phyloP scores from a whole-genome alignment of 2,797 vertebrate genomes.

The Zonotrichia albicollis region DNA sequence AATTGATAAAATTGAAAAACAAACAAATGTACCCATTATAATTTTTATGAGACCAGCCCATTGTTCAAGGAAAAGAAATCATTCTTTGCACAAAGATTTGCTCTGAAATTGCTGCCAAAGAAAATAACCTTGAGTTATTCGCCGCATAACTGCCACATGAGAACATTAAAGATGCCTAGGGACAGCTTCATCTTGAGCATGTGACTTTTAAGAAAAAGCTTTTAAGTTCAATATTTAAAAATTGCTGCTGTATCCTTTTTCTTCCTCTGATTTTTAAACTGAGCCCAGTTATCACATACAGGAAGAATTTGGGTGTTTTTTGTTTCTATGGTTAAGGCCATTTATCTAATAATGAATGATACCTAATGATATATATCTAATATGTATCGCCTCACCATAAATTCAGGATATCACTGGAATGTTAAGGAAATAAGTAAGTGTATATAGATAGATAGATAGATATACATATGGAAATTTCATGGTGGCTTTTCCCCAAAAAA shows the following conservation, averaged over 20 bases:
- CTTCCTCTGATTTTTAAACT: constrained; percentile 6
- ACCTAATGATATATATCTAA: no score
- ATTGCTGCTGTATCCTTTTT: not conserved
- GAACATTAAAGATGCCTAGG: constrained; percentile 10
- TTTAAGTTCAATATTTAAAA: constrained; percentile 49
- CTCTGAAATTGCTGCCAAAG: constrained; percentile 53
- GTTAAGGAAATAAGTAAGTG: not conserved
- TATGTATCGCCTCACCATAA: not conserved
- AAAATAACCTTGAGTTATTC: constrained; percentile 62
- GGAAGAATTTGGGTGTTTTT: not conserved
- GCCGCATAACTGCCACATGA: constrained; percentile 45
- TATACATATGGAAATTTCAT: not conserved
- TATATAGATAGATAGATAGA: not conserved
- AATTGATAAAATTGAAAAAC: not conserved
- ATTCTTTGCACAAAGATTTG: constrained; percentile 44
- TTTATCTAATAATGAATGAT: not conserved
- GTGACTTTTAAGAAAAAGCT: constrained; percentile 43
- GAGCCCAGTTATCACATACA: not conserved
- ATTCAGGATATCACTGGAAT: not conserved
- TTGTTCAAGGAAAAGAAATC: constrained; percentile 62
- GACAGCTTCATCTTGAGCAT: constrained; percentile 2
- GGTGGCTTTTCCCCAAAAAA: not conserved
- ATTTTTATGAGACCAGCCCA: constrained; percentile 10
- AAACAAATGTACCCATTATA: constrained; percentile 32
- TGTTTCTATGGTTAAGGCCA: not conserved